Evolutionary conservation across 2,113 vertebrate genomes (phyloP), one percentile per base, ranked within the genome.

Genomic region (Cebidichthys violaceus): DNA sequence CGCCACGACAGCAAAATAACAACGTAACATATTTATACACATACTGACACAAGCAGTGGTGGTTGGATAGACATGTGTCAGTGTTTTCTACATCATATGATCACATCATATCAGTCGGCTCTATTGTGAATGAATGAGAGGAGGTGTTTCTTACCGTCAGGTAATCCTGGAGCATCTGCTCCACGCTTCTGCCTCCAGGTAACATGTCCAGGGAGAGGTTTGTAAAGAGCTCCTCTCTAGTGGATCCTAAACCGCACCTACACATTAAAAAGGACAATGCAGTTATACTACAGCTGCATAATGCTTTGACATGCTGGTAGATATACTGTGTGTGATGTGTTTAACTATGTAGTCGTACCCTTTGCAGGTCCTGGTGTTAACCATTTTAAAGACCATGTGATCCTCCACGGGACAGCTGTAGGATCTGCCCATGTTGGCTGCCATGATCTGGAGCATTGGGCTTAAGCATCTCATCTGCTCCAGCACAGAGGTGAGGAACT

Each of bases 401-500:
- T 39, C 41, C 3, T 77, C 68, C 41, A 81, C 68, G 0, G 45
- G 84, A 65, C 83, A 86, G 8, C 2, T 68, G 45, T 68, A 81
- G 14, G 22, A 0, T 18, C 4, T 39, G 33, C n/a, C 24, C 15
- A 20, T 29, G 4, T 3, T 17, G 54, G 45, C 14, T 5, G 61
- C 77, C 20, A 37, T 18, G 13, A 0, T 15, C 33, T 31, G 52
- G 41, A 59, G 35, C 13, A 2, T 0, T 22, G 45, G 43, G 14
- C 31, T 35, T 14, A 64, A 41, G 39, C 4, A 24, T 24, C 67
- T 71, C 5, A 81, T 81, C 67, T 77, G 73, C 8, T 72, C 17
- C 43, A 85, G 45, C 55, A 85, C 61, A 2, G 61, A 71, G 4
- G 54, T 81, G 31, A 85, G 61, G 43, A 81, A 81, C 54, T 85